Evolutionary conservation across 2,797 vertebrate species (phyloP), one percentile per base, ranked within the genome.

Genomic region (Gouania willdenowi): DNA sequence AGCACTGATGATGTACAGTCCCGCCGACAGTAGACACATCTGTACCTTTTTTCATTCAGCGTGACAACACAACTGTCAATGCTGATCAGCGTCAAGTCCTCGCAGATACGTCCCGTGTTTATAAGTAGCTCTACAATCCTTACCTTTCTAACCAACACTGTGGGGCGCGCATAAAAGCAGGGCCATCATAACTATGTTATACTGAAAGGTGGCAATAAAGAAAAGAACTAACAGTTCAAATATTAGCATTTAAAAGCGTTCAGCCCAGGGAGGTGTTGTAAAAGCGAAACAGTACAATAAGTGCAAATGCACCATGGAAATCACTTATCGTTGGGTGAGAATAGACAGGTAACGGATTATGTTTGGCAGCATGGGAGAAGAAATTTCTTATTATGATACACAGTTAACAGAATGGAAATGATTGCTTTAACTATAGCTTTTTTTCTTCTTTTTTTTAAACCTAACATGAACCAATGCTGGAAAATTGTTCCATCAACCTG

Each of bases 271-370:
- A 40, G n/a, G 46, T 10, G 1, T 21, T 15, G 38, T 56, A 19
- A 28, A 37, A 43, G 41, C 21, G 36, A 55, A 48, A 16, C 26
- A 52, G 36, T 22, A 41, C 47, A 67, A 66, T 61, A 45, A 63
- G 40, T 56, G 26, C 13, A 69, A 75, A 53, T 38, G 17, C 51
- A 58, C 36, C 53, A 17, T 61, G 61, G 57, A 52, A 69, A 56
- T 75, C 34, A 59, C 59, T 72, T 72, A 64, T 51, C 45, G 47
- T 38, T 39, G 44, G 28, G 41, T 56, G 37, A 42, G 66, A 64
- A 42, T 49, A 46, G 54, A 63, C 44, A 55, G 42, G 39, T 48
- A 65, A 67, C 72, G 56, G 56, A 71, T 77, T 70, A 62, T 49
- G 36, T 67, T 57, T 62, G 41, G 56, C 41, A 65, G 31, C 30